Base-by-base conservation (phyloP, 2,113 vertebrate genomes). In the Polyodon spathula region DNA sequence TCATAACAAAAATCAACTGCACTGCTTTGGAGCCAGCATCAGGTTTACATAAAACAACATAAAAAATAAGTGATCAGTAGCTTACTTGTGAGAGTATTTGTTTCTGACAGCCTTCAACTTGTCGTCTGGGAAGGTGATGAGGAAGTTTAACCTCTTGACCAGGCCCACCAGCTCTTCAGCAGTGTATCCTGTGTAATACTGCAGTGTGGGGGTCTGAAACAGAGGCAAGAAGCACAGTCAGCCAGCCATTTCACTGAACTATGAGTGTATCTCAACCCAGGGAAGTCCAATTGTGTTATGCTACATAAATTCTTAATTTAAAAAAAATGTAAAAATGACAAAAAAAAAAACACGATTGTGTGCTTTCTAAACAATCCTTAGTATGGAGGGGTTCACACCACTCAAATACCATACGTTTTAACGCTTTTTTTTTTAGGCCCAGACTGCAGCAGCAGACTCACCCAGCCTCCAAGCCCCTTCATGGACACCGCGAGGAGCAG, bases 71-170 rank as follows among this genome's bases (percentile, higher is more conserved):
- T n/a, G n/a, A n/a, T n/a, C n/a, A n/a, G n/a, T n/a, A n/a, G 65
- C 90, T 81, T 83, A 95, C 95, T 78, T 81, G 68, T 95, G 90
- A 0, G 92, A 85, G 70, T 98, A 98, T 67, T 97, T 98, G 76
- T 66, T 88, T 56, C 71, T 72, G 59, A 97, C 74, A 0, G 91
- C 79, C 12, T 67, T 86, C 39, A 95, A 77, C 37, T 80, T 91
- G 11, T 81, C 76, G 0, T 67, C 74, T 0, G 78, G 75, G 2
- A 75, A 78, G 0, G 54, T 75, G 17, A 97, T 74, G 71, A 92
- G 76, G 37, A 61, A 57, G 62, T 94, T 85, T 41, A 98, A 73
- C 46, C 58, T 85, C 57, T 76, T 77, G 56, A 90, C 86, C 40
- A 93, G 67, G 0, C 86, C 76, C 0, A 74, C 73, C 67, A 97